Evolutionary conservation across 2,888 invertebrate genomes (phyloP).

Genomic region (Pyrrhia umbra): DNA sequence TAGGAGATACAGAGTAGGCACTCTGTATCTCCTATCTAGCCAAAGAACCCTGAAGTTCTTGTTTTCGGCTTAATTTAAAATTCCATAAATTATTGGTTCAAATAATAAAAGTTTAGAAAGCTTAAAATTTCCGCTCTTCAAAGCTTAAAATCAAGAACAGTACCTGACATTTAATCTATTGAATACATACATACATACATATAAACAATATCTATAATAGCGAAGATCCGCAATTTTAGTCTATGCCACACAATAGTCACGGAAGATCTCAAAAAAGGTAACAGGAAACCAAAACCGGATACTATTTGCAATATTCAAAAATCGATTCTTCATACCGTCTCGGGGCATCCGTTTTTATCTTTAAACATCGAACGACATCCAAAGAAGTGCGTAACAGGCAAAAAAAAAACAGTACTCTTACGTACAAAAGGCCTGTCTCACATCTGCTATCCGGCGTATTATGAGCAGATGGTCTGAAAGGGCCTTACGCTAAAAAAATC

Average conservation of each 20-base stretch:
- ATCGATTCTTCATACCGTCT: constrained; percentile 73
- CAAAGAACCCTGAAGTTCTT: no score
- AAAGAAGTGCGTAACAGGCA: constrained; percentile 65
- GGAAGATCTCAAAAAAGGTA: constrained; percentile 58
- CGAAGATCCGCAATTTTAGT: constrained; percentile 38
- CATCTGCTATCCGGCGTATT: constrained; percentile 83
- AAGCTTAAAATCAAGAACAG: not conserved
- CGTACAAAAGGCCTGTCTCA: constrained; percentile 75
- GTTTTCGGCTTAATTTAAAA: no score
- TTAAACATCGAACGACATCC: constrained; percentile 57
- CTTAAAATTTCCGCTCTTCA: constrained; percentile 8
- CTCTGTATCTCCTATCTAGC: no score
- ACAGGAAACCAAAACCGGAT: constrained; percentile 73
- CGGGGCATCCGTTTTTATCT: constrained; percentile 67
- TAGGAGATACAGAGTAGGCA: no score
- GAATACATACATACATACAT: constrained; percentile 7
- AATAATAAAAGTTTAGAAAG: not conserved
- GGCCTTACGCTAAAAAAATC: constrained; percentile 76
- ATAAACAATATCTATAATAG: not conserved
- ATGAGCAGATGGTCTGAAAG: constrained; percentile 80
- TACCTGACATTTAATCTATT: constrained; percentile 19
- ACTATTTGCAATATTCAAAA: constrained; percentile 78
- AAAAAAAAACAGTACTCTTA: constrained; percentile 70
- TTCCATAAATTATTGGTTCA: not conserved
- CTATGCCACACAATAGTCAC: constrained; percentile 24